A percentile compares a stretch with the other conserved stretches of the same genome.
These are phyloP conservation scores for Clarias batrachus DNA, from an alignment of 2,113 vertebrate species.

Conservation along the genomic window DNA sequence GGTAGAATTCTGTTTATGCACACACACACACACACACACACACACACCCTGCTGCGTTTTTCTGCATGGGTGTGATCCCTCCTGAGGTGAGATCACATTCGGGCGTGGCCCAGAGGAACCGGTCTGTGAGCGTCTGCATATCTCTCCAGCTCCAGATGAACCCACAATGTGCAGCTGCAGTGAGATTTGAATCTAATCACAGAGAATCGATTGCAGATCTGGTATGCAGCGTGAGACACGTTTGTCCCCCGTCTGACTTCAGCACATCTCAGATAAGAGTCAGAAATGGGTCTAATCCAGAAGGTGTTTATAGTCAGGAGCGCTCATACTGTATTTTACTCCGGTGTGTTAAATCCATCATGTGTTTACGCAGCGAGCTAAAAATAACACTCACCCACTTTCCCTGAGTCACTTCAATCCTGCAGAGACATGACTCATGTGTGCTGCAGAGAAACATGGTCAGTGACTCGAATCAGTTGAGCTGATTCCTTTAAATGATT, in stretches of 20 bases:
- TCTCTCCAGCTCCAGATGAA: not conserved
- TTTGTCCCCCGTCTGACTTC: not conserved
- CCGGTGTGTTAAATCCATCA: not conserved
- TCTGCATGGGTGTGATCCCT: not conserved
- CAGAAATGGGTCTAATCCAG: not conserved
- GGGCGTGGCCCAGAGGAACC: not conserved
- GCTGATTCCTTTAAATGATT: not conserved
- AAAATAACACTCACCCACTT: constrained; percentile 27
- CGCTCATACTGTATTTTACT: not conserved
- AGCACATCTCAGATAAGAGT: not conserved
- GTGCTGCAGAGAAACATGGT: not conserved
- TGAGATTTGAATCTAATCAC: not conserved
- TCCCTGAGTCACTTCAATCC: constrained; percentile 30
- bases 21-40: not conserved
- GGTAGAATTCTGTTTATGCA: not conserved
- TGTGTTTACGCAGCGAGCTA: constrained; percentile 8
- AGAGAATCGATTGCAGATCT: not conserved
- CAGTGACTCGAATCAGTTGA: not conserved
- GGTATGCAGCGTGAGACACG: not conserved
- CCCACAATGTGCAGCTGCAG: not conserved
- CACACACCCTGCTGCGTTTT: not conserved
- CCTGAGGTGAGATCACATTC: not conserved
- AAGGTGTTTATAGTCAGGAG: not conserved
- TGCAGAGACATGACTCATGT: constrained; percentile 26
- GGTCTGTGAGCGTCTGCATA: not conserved